Evolutionary conservation across 2,113 vertebrate species (phyloP).

Genomic region (Pteruthius melanotis): DNA sequence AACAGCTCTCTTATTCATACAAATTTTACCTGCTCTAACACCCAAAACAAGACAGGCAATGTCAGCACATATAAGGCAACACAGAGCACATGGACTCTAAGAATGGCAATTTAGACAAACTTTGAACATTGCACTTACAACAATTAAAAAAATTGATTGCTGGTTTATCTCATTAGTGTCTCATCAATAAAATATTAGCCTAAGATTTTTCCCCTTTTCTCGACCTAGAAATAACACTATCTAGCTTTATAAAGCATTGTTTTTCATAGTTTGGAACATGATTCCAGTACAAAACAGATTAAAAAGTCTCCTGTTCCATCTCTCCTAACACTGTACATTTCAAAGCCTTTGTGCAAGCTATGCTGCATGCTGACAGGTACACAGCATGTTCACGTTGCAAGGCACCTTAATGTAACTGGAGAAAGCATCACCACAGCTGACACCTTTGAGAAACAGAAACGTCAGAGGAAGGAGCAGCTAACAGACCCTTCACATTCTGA

Average conservation of each 20-base stretch:
- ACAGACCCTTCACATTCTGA: not conserved
- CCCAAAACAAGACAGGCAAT: not conserved
- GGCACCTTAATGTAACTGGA: not conserved
- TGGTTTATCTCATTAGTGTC: constrained; percentile 8
- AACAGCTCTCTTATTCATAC: not conserved
- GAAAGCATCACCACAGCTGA: not conserved
- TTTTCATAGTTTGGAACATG: not conserved
- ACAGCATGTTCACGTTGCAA: not conserved
- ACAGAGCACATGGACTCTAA: not conserved
- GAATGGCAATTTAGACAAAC: not conserved
- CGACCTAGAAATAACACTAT: not conserved
- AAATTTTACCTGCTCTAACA: not conserved
- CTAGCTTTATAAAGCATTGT: not conserved
- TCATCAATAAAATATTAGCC: constrained; percentile 16
- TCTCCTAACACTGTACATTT: not conserved
- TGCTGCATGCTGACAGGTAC: not conserved
- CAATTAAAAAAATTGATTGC: not conserved
- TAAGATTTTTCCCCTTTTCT: not conserved
- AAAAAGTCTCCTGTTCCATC: not conserved
- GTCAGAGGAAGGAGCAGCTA: not conserved
- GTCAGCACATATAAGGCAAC: not conserved
- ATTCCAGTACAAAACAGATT: not conserved
- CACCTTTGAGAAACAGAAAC: not conserved
- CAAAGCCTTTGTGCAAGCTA: not conserved
- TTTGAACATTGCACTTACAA: not conserved